phyloP scores from a whole-genome alignment of 2,888 invertebrate genomes.

The Allolobophora icterica region DNA sequence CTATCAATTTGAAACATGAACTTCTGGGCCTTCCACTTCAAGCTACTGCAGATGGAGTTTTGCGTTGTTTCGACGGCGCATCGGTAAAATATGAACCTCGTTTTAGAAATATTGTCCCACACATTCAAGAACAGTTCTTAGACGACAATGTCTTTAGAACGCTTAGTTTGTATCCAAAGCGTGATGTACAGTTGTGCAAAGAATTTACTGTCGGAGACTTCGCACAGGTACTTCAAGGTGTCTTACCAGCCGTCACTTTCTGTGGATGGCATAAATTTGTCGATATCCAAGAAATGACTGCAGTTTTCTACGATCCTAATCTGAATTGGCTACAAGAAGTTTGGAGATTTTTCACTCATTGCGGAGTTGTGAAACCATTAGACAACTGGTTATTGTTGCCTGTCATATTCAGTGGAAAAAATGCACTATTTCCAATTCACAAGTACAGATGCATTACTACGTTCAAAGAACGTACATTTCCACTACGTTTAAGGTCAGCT shows the following conservation, averaged over 20 bases:
- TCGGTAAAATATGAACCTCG: constrained; percentile 44
- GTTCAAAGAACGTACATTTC: not conserved
- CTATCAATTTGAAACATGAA: not conserved
- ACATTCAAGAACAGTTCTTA: constrained; percentile 45
- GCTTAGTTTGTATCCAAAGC: constrained; percentile 34
- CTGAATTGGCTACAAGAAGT: not conserved
- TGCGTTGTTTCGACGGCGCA: constrained; percentile 44
- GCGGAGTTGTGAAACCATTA: constrained; percentile 37
- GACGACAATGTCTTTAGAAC: constrained; percentile 40
- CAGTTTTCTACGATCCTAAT: not conserved
- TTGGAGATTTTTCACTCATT: not conserved
- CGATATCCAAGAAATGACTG: not conserved
- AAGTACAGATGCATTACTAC: not conserved
- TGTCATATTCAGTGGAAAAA: not conserved
- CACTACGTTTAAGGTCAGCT: not conserved
- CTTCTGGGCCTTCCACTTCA: constrained; percentile 47
- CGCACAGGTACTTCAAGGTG: constrained; percentile 42
- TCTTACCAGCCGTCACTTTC: constrained; percentile 32
- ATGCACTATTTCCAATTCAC: constrained; percentile 18
- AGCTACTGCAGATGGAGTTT: constrained; percentile 45
- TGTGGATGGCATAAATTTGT: not conserved
- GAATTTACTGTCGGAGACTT: constrained; percentile 44
- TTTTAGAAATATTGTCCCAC: constrained; percentile 46
- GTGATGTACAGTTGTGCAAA: constrained; percentile 38
- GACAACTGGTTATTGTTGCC: constrained; percentile 49